Conservation (phyloP, 2,888 invertebrate genomes). For the Helicoverpa assulta region DNA sequence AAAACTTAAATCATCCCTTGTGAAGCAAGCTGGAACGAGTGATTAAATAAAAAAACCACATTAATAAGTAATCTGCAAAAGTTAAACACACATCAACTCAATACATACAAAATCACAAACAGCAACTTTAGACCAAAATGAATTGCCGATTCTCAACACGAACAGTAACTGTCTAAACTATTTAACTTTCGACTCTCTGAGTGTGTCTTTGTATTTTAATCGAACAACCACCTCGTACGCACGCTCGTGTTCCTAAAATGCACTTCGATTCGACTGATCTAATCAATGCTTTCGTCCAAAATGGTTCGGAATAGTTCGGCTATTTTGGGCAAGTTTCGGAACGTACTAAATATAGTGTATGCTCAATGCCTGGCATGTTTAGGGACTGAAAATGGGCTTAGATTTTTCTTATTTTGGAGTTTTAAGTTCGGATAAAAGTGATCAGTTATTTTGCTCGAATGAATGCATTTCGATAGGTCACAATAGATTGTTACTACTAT, state of each 20-base stretch:
- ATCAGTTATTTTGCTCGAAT: no score
- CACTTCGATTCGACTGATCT: slow-evolving; percentile 39
- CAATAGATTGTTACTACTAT: no score
- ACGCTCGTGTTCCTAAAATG: slow-evolving; percentile 41
- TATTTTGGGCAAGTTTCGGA: slow-evolving; percentile 22
- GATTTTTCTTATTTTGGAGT: no score
- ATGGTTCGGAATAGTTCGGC: slow-evolving; percentile 14
- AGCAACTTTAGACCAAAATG: slow-evolving; percentile 9
- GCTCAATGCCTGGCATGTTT: not conserved
- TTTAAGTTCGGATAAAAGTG: no score
- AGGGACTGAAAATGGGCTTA: not conserved
- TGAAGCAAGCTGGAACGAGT: no score
- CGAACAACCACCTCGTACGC: slow-evolving; percentile 23
- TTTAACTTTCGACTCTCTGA: slow-evolving; percentile 37
- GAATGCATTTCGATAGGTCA: no score
- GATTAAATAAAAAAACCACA: not conserved
- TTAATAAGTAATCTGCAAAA: not conserved
- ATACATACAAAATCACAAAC: slow-evolving; percentile 2
- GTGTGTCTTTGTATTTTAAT: slow-evolving; percentile 28
- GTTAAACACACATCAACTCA: slow-evolving; percentile 6
- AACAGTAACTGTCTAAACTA: slow-evolving; percentile 29
- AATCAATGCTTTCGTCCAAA: slow-evolving; percentile 42
- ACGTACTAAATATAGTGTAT: slow-evolving; percentile 4
- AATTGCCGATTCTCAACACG: slow-evolving; percentile 37
- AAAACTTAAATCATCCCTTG: no score